Evolutionary conservation across 2,888 invertebrate species (phyloP).

Genomic region (Philereme transversata): DNA sequence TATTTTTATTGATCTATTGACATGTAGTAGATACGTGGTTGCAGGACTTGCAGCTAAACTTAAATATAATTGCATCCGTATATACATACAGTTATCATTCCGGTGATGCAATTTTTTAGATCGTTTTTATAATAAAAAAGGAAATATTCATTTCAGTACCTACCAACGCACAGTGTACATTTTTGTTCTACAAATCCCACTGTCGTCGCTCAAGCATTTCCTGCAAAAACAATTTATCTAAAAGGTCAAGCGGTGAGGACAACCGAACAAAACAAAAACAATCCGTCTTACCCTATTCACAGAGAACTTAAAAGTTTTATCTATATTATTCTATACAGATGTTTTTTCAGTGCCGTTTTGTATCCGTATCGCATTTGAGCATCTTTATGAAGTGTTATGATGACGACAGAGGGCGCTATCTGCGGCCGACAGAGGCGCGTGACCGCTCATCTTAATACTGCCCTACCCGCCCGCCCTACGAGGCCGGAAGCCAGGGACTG

Average conservation of each 20-base stretch:
- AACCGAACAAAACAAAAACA: conserved; percentile 19
- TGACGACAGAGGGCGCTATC: conserved; percentile 57
- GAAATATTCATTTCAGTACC: too few species aligned
- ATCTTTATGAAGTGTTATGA: conserved; percentile 51
- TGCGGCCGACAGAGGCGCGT: conserved; percentile 63
- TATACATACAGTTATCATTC: too few species aligned
- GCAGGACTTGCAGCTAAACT: too few species aligned
- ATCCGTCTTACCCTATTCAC: conserved; percentile 18
- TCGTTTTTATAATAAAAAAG: too few species aligned
- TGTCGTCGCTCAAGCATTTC: conserved; percentile 5
- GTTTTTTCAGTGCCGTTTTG: conserved; percentile 27
- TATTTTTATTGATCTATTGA: too few species aligned
- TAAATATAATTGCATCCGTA: too few species aligned
- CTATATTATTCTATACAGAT: conserved; percentile 8
- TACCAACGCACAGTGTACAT: background rate
- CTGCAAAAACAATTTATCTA: conserved; percentile 9
- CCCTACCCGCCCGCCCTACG: conserved; percentile 36
- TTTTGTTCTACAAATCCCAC: background rate
- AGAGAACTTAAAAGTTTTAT: conserved; percentile 5
- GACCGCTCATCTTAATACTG: conserved; percentile 74
- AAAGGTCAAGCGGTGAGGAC: conserved; percentile 4
- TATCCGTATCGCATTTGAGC: conserved; percentile 34
- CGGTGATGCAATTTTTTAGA: too few species aligned
- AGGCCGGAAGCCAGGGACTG: background rate
- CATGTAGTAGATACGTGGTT: too few species aligned